phyloP scores from a whole-genome alignment of 1,140 invertebrate genomes.

The Lepidurus arcticus region DNA sequence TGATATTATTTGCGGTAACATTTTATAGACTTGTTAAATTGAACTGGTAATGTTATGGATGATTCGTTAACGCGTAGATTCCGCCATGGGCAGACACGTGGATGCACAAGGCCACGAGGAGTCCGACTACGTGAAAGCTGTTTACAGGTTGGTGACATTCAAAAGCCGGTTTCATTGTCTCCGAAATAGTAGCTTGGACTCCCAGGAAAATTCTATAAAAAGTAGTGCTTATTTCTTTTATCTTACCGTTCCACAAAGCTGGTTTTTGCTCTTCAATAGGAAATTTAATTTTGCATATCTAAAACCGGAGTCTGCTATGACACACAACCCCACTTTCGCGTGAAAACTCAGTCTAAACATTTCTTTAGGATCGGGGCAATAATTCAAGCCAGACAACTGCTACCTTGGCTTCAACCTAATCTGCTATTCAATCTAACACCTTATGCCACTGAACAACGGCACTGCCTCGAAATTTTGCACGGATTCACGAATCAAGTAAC shows the following conservation, averaged over 20 bases:
- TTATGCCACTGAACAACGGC: conserved; percentile 66
- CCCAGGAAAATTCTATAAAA: too few relatives aligned
- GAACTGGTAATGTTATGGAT: conserved; percentile 46
- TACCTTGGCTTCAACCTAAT: conserved; percentile 71
- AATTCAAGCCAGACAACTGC: conserved; percentile 15
- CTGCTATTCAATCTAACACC: conserved; percentile 71
- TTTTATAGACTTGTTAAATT: conserved; percentile 48
- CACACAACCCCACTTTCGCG: too few relatives aligned
- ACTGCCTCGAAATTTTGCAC: conserved; percentile 72
- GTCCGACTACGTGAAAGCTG: conserved; percentile 68
- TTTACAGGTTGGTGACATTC: conserved; percentile 53
- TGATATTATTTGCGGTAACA: conserved; percentile 78
- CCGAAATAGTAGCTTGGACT: conserved; percentile 40
- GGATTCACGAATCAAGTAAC: conserved; percentile 68
- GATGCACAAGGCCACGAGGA: conserved; percentile 61
- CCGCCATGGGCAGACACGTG: conserved; percentile 72
- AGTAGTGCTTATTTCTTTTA: too few relatives aligned
- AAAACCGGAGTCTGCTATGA: too few relatives aligned
- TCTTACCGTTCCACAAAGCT: too few relatives aligned
- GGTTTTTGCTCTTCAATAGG: too few relatives aligned
- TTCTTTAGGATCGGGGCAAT: not conserved
- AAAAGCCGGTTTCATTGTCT: conserved; percentile 36
- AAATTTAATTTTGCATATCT: too few relatives aligned
- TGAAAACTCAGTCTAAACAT: too few relatives aligned
- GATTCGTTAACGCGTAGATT: conserved; percentile 54